Conservation (phyloP, 2,888 invertebrate genomes). For the Steinernema carpocapsae region DNA sequence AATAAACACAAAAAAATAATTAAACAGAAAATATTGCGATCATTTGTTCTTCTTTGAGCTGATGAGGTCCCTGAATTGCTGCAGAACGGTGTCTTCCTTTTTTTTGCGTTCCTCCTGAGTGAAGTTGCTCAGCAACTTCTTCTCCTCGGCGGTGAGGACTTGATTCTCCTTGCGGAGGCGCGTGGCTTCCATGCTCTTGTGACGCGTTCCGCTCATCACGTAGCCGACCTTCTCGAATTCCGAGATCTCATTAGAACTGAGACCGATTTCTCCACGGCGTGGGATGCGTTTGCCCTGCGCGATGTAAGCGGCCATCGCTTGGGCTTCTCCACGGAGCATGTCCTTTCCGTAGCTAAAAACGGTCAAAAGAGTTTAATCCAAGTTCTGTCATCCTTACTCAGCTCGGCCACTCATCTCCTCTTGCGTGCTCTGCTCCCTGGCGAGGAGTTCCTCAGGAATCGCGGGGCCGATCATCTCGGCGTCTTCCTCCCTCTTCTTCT, state of each 20-base stretch:
- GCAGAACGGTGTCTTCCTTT: conserved; percentile 89
- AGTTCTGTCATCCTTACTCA: conserved; percentile 43
- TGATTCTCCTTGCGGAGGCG: conserved; percentile 99
- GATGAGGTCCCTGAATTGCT: conserved; percentile 90
- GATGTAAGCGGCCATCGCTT: conserved; percentile 98
- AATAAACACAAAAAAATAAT: no score
- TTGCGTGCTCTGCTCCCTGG: conserved; percentile 36
- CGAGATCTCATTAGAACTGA: conserved; percentile 88
- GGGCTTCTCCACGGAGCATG: conserved; percentile 91
- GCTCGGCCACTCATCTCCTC: conserved; percentile 37
- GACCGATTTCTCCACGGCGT: conserved; percentile 94
- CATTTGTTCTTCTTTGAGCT: conserved; percentile 46
- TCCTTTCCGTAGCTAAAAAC: conserved; percentile 75
- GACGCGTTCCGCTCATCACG: conserved; percentile 92
- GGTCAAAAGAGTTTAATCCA: not conserved
- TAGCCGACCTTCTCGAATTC: conserved; percentile 76
- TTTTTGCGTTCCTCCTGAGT: no score
- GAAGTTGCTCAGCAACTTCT: conserved; percentile 91
- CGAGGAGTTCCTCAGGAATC: conserved; percentile 51
- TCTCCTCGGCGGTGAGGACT: conserved; percentile 84
- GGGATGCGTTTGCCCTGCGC: conserved; percentile 98
- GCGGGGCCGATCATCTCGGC: conserved; percentile 50
- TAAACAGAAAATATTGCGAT: not conserved
- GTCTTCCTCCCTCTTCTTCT: conserved; percentile 50
- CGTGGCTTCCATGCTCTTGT: conserved; percentile 85